These are phyloP conservation scores for Eulemur rufifrons DNA, from an alignment of 2,113 vertebrate species.

Conservation along the genomic window DNA sequence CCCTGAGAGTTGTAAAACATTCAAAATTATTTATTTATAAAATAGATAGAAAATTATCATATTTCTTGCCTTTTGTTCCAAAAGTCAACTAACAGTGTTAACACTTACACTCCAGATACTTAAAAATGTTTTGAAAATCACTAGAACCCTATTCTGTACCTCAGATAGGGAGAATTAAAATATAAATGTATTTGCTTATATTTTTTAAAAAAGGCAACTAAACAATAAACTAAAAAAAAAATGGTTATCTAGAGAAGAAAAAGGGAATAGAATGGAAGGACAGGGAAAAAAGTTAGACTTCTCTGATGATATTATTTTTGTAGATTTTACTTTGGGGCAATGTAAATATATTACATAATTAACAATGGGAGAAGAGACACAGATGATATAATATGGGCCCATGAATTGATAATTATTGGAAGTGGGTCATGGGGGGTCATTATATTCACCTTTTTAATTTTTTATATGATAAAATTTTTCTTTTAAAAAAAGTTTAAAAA, in stretches of 20 bases:
- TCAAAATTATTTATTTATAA: slow-evolving; percentile 18
- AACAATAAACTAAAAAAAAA: background rate
- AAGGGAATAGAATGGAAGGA: background rate
- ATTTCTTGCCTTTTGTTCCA: background rate
- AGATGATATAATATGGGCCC: background rate
- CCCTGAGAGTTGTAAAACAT: background rate
- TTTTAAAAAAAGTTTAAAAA: slow-evolving; percentile 3
- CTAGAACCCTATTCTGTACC: background rate
- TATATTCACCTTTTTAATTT: background rate
- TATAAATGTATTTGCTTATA: background rate
- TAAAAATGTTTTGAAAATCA: slow-evolving; percentile 50
- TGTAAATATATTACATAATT: background rate
- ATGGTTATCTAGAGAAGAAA: background rate
- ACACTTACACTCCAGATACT: background rate
- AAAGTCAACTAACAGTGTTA: background rate
- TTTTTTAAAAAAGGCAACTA: background rate
- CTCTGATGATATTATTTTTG: background rate
- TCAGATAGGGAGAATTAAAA: background rate
- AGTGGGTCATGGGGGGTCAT: background rate
- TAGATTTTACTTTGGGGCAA: background rate
- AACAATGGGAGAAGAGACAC: background rate
- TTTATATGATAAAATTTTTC: background rate
- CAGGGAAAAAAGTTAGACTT: background rate
- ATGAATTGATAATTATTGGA: background rate
- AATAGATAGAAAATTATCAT: background rate